Percentiles rank a stretch among this genome's conserved stretches.
Conservation (phyloP, 2,797 vertebrate species). For the Arctocebus calabarensis region DNA sequence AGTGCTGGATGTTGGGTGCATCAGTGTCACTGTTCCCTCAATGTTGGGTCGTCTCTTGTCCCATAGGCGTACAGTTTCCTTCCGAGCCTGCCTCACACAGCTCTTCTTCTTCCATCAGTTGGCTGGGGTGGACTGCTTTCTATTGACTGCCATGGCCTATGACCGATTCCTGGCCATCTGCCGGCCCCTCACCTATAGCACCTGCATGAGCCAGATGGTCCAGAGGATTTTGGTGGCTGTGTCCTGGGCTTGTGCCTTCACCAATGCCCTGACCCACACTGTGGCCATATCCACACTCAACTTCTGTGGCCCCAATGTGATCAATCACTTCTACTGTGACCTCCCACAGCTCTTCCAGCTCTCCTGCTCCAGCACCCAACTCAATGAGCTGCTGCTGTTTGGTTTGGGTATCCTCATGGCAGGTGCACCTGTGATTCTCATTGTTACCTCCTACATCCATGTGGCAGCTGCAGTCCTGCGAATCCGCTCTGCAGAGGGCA, state of each 20-base stretch:
- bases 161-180: constrained; percentile 77
- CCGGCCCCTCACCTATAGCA: constrained; percentile 68
- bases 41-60: constrained; percentile 68
- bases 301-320: constrained; percentile 70
- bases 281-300: constrained; percentile 58
- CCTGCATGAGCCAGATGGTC: constrained; percentile 56
- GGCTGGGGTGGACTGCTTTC: constrained; percentile 73
- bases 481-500: constrained; percentile 54
- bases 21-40: constrained; percentile 72
- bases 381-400: constrained; percentile 72
- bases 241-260: constrained; percentile 67
- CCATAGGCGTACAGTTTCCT: constrained; percentile 18
- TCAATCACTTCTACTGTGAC: no score
- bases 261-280: constrained; percentile 72
- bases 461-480: constrained; percentile 59
- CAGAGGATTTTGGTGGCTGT: constrained; percentile 55
- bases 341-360: no score
- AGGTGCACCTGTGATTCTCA: constrained; percentile 69
- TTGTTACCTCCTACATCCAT: constrained; percentile 61
- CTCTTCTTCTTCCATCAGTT: constrained; percentile 79
- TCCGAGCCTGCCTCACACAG: constrained; percentile 68
- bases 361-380: constrained; percentile 69
- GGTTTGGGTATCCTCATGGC: neutral
- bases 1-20: constrained; percentile 74
- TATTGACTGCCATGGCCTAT: constrained; percentile 77